A percentile compares a stretch with the other conserved stretches of the same genome.
Conservation (phyloP, 2,113 vertebrate species). For the Forbesichthys papilliferus region DNA sequence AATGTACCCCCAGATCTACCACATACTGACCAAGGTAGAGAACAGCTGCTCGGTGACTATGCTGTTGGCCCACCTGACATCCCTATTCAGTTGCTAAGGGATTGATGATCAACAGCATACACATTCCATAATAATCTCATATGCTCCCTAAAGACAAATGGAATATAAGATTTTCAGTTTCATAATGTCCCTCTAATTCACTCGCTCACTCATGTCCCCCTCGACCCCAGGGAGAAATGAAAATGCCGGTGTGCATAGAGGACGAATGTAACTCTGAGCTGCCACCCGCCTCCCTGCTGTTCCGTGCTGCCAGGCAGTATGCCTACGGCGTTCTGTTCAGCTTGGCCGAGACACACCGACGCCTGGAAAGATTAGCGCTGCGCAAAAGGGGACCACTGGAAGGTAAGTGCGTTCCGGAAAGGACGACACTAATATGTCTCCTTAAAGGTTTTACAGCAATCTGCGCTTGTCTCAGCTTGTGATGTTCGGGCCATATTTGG, state of each 20-base stretch:
- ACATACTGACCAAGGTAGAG: conserved; percentile 89
- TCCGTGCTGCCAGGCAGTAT: conserved; percentile 86
- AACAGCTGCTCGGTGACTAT: background rate
- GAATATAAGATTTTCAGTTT: too few species aligned
- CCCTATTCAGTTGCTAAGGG: background rate
- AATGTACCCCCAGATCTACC: conserved; percentile 92
- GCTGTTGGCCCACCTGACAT: background rate
- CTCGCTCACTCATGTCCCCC: background rate
- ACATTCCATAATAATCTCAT: background rate
- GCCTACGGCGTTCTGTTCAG: conserved; percentile 91
- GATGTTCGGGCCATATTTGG: too few species aligned
- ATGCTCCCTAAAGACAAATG: too few species aligned
- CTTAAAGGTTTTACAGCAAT: too few species aligned
- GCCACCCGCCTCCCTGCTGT: conserved; percentile 86
- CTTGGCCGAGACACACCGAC: conserved; percentile 86
- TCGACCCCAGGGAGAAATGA: conserved; percentile 86
- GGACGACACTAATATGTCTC: too few species aligned
- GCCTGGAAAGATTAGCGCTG: conserved; percentile 84
- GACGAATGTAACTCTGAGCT: conserved; percentile 89
- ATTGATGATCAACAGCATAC: background rate
- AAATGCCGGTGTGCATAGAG: conserved; percentile 91
- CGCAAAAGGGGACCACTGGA: conserved; percentile 82
- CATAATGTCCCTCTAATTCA: background rate
- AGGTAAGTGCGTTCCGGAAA: conserved; percentile 54
- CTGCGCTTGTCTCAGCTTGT: too few species aligned